Evolutionary conservation across 2,888 invertebrate species (phyloP).

Genomic region (Agrotis ipsilon): DNA sequence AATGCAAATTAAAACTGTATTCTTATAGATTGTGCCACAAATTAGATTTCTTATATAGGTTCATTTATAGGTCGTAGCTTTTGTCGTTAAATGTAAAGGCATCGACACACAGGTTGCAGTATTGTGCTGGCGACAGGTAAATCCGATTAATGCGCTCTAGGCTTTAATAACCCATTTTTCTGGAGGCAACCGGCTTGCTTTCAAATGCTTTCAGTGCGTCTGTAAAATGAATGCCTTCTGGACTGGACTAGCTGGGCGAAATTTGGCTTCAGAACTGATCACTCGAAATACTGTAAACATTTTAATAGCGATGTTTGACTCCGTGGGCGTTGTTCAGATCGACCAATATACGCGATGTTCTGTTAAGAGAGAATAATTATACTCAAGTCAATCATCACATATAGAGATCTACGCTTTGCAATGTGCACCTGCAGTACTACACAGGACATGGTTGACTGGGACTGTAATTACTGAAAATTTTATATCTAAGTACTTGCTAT

Average conservation of each 20-base stretch:
- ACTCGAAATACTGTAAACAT: too few species aligned
- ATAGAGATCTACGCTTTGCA: too few species aligned
- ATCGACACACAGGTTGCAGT: background rate
- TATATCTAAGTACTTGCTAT: too few species aligned
- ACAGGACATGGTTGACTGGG: too few species aligned
- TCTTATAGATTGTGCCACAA: background rate
- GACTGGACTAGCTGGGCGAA: slow-evolving; percentile 4
- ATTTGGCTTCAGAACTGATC: slow-evolving; percentile 35
- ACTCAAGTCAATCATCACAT: too few species aligned
- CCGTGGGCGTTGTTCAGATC: too few species aligned
- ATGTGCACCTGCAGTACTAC: too few species aligned
- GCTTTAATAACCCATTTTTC: slow-evolving; percentile 29
- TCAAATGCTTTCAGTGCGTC: slow-evolving; percentile 33
- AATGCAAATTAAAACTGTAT: background rate
- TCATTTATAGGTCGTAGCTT: too few species aligned
- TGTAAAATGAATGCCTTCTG: slow-evolving; percentile 46
- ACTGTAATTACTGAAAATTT: too few species aligned
- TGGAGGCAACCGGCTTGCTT: slow-evolving; percentile 16
- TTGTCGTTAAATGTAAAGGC: slow-evolving; percentile 8
- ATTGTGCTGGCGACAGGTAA: slow-evolving; percentile 28
- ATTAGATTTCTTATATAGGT: slow-evolving; percentile 17
- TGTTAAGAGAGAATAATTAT: too few species aligned
- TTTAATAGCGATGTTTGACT: too few species aligned
- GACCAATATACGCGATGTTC: too few species aligned
- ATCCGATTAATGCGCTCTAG: slow-evolving; percentile 24